Evolutionary conservation across 2,113 vertebrate species (phyloP).

Genomic region (Chionomys nivalis): DNA sequence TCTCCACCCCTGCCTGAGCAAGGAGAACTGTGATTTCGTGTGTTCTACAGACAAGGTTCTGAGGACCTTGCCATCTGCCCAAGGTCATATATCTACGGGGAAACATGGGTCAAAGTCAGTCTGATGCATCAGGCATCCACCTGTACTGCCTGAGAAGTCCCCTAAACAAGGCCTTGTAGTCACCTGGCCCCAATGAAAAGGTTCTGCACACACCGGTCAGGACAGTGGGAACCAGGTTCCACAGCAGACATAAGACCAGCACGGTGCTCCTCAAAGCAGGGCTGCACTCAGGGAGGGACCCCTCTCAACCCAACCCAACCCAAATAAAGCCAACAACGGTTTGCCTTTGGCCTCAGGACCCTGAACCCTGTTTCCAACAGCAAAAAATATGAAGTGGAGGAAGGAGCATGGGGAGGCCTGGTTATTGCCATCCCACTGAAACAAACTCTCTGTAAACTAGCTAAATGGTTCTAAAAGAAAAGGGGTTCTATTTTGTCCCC

Average conservation of each 20-base stretch:
- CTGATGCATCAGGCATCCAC: neutral
- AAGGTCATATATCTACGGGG: neutral
- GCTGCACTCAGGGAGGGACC: neutral
- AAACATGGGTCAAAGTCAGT: neutral
- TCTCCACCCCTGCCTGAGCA: neutral
- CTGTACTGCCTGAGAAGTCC: neutral
- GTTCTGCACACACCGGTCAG: neutral
- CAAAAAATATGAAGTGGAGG: neutral
- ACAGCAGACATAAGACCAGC: neutral
- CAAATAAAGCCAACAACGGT: neutral
- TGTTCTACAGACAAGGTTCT: neutral
- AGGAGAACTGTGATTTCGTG: neutral
- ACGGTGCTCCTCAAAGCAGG: neutral
- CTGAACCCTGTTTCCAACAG: neutral
- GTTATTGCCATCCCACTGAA: neutral
- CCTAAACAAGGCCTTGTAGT: neutral
- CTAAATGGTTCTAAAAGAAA: conserved; percentile 64
- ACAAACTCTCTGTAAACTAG: conserved; percentile 13
- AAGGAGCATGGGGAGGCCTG: neutral
- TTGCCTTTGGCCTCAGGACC: neutral
- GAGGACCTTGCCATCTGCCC: neutral
- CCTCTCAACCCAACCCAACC: neutral
- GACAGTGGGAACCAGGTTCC: neutral
- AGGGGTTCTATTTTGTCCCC: conserved; percentile 77
- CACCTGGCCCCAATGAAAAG: neutral